Base-by-base conservation (phyloP, 1,140 invertebrate genomes). In the Drosophila busckii region DNA sequence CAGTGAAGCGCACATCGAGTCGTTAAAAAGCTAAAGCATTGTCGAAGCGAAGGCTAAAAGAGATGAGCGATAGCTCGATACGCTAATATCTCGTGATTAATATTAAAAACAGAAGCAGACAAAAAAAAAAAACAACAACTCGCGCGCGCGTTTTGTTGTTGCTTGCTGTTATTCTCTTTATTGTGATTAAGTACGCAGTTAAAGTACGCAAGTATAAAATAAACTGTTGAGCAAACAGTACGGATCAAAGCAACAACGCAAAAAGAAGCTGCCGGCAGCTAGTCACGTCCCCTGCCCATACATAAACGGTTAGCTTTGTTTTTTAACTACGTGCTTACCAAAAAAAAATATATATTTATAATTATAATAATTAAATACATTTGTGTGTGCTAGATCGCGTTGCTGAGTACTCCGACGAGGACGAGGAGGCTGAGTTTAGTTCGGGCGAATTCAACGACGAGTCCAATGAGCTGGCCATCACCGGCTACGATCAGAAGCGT, bases 371-470 rank as follows among this genome's bases (percentile, higher is more conserved):
- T 38, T 12, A 56, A 29, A 29, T 35, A 38, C 37, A 31, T 35
- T 20, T 9, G 1, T 15, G 34, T 4, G 38, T 44, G 20, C 3
- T 13, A 12, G 91, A 92, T 85, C 88, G 91, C 58, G 91, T 91
- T 63, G 86, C 88, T 53, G 89, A 90, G 56, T 92, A 92, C 55
- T 92, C 91, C 23, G 92, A 92, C 70, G 92, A 92, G 54, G 90
- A 91, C 66, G 90, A 91, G 60, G 92, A 92, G 63, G 91, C 89
- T 15, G 92, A 92, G 73, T 92, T 92, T 73, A 92, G 91, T 69
- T 92, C 91, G 0, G 91, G 91, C 5, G 91, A 92, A 76, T 91
- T 92, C 66, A 91, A 92, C 53, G 90, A 91, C 49, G 90, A 91
- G 44, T 88, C 89, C 28, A 85, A 78, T 37, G 85, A 87, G 37